Base-by-base conservation (phyloP, 2,888 invertebrate genomes). In the Callinectes sapidus region DNA sequence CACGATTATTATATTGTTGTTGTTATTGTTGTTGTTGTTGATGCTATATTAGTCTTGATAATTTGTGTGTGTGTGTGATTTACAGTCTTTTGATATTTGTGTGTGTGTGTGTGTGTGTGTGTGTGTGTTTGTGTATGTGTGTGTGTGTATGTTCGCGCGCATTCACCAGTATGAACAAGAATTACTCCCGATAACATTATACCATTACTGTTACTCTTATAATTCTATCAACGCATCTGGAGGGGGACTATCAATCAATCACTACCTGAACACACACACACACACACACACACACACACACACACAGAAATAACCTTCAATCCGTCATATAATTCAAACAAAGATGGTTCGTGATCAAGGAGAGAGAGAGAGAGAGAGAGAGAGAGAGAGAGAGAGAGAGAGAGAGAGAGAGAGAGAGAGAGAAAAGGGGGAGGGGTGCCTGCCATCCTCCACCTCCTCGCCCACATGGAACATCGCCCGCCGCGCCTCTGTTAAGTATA, bases 301-400 rank as follows among this genome's bases (percentile, higher is more conserved):
- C 66, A 90, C 32, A 90, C 35, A n/a, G 28, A 42, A 90, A 66
- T 13, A 42, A 35, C 13, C n/a, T 86, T 61, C 48, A 39, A 87
- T 91, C 54, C 91, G 77, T 87, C 88, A 88, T 48, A 91, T 61
- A 91, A 88, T 23, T 48, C 87, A 32, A 18, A 91, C 48, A 77
- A 91, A 77, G 91, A 91, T 88, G 88, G 88, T 77, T 77, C 35
- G 35, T n/a, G 77, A 71, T 91, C 91, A 91, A 10, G 28, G 71
- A 71, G 71, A 71, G 71, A 71, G 71, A 71, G 71, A 71, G 71
- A 71, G 71, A 71, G 71, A 71, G 71, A 71, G 71, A 71, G 71
- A 71, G 71, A 71, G 66, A 71, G 66, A 71, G 66, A 71, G 66
- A 71, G 66, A 71, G 66, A 71, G 66, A 71, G 66, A 71, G 66